Percentiles rank a stretch among this genome's conserved stretches.
Conservation (phyloP, 2,797 vertebrate genomes). For the Sebastolobus alascanus region DNA sequence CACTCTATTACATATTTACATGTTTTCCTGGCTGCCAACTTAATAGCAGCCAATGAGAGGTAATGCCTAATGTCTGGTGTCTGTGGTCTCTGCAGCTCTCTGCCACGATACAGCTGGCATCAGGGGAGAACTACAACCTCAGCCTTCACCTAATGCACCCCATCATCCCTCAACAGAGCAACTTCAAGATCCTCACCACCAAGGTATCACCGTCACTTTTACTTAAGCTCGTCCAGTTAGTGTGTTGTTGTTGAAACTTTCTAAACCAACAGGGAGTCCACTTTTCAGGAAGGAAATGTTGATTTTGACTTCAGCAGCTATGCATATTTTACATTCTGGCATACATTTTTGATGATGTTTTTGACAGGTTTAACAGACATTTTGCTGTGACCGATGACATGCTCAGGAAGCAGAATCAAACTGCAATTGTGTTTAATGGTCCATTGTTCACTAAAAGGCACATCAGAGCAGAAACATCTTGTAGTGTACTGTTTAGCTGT, state of each 20-base stretch:
- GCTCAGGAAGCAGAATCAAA: conserved; percentile 35
- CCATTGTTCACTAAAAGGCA: conserved; percentile 21
- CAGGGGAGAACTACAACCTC: conserved; percentile 90
- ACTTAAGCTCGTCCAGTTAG: background rate
- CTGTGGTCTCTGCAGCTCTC: conserved; percentile 83
- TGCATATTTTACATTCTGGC: conserved; percentile 6
- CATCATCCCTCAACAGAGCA: conserved; percentile 92
- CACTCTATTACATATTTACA: no score
- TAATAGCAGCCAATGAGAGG: background rate
- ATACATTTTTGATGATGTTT: background rate
- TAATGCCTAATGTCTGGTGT: conserved; percentile 11
- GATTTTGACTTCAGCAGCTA: background rate
- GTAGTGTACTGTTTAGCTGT: no score
- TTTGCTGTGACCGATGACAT: conserved; percentile 4
- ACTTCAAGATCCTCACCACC: conserved; percentile 93
- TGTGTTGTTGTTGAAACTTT: background rate
- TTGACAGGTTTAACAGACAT: conserved; percentile 20
- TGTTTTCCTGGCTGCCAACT: background rate
- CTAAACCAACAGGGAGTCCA: background rate
- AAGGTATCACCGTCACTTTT: conserved; percentile 86
- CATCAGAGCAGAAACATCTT: no score
- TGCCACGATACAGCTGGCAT: conserved; percentile 87
- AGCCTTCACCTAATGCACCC: conserved; percentile 90
- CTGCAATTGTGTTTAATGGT: conserved; percentile 26
- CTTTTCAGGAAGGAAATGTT: background rate